phyloP scores from a whole-genome alignment of 2,113 vertebrate genomes.

The Anser cygnoides region DNA sequence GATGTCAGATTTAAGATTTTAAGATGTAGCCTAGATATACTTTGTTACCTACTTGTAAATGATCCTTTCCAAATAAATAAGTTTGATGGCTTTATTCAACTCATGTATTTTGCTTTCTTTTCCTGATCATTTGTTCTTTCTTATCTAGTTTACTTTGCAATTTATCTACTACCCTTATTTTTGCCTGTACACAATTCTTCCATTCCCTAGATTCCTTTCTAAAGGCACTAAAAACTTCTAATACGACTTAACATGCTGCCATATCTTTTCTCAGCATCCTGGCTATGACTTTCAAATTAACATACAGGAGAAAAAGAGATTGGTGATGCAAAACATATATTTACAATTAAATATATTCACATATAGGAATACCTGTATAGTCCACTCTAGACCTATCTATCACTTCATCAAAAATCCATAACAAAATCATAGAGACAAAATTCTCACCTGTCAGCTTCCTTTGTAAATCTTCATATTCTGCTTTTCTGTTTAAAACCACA shows the following conservation, averaged over 20 bases:
- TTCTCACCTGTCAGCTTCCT: neutral
- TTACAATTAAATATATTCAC: neutral
- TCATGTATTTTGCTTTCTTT: neutral
- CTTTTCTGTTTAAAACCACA: neutral
- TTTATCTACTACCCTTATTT: neutral
- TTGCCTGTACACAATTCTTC: neutral
- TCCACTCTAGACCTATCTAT: neutral
- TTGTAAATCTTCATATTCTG: neutral
- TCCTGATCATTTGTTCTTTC: neutral
- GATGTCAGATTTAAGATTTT: neutral
- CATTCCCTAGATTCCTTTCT: neutral
- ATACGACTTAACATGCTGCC: fast-evolving
- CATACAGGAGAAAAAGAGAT: neutral
- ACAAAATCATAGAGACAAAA: neutral
- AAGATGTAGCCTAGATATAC: neutral
- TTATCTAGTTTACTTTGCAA: neutral
- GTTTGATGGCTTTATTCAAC: neutral
- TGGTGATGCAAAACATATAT: neutral
- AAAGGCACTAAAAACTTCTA: neutral
- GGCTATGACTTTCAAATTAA: neutral
- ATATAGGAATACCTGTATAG: neutral
- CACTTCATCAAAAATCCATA: neutral
- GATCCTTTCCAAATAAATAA: neutral
- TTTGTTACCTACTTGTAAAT: neutral
- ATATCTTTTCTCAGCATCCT: neutral